These are phyloP conservation scores for Drosophila rellima DNA, from an alignment of 2,888 invertebrate species.

Conservation along the genomic window DNA sequence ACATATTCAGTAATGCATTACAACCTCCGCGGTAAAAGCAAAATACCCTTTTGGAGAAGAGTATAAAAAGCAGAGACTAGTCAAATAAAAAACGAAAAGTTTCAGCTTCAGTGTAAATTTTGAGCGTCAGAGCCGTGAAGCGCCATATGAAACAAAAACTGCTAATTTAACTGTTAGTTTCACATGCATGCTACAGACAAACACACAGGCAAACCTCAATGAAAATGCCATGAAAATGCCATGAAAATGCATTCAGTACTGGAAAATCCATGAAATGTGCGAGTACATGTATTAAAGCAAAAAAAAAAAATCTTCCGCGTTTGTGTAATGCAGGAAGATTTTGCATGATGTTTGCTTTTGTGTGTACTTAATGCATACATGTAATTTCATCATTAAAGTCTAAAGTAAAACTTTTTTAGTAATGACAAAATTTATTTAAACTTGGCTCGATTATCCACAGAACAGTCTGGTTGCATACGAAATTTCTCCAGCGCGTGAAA, in stretches of 20 bases:
- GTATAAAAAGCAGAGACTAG: conserved; percentile 23
- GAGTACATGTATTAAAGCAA: conserved; percentile 60
- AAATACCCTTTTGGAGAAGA: background rate
- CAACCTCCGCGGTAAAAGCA: background rate
- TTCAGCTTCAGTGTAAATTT: conserved; percentile 59
- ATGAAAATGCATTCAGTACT: conserved; percentile 68
- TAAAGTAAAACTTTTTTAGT: background rate
- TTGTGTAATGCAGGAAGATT: conserved; percentile 83
- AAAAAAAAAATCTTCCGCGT: conserved; percentile 77
- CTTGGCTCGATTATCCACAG: background rate
- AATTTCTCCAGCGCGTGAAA: conserved; percentile 27
- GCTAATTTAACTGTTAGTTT: conserved; percentile 80
- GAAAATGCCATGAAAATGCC: conserved; percentile 77
- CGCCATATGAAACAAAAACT: conserved; percentile 64
- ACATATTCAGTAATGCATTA: background rate
- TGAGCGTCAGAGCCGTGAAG: conserved; percentile 62
- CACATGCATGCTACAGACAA: conserved; percentile 53
- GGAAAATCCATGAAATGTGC: conserved; percentile 76
- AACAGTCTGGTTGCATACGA: conserved; percentile 1
- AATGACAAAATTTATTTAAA: background rate
- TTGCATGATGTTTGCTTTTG: conserved; percentile 65
- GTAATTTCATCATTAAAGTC: conserved; percentile 21
- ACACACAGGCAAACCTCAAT: conserved; percentile 50
- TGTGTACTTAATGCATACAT: conserved; percentile 19
- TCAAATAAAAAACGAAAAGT: conserved; percentile 40